These are phyloP conservation scores for Andrena fulva DNA, from an alignment of 2,888 invertebrate genomes.

Conservation along the genomic window DNA sequence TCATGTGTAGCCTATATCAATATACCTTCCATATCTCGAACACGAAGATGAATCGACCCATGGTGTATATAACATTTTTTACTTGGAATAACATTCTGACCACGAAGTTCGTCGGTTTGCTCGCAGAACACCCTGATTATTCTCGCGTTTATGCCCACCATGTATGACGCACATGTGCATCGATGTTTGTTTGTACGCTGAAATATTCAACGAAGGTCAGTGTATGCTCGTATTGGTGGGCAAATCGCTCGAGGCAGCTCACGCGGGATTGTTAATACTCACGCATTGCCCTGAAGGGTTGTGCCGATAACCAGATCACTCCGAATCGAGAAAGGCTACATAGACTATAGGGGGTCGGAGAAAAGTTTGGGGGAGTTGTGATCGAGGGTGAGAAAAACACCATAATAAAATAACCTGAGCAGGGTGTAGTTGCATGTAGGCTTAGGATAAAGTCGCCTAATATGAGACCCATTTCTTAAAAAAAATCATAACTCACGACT, in stretches of 20 bases:
- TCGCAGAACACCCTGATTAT: too few species aligned
- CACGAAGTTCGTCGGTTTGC: too few species aligned
- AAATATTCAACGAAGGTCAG: conserved; percentile 39
- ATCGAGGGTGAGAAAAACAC: too few species aligned
- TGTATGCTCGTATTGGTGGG: conserved; percentile 2
- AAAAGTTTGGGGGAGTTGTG: background rate
- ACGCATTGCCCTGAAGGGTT: conserved; percentile 19
- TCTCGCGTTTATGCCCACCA: background rate
- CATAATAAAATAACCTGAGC: too few species aligned
- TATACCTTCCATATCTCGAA: background rate
- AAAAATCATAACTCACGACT: too few species aligned
- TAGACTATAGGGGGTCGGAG: background rate
- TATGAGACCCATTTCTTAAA: too few species aligned
- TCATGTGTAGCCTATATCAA: background rate
- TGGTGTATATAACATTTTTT: too few species aligned
- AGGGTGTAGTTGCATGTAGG: too few species aligned
- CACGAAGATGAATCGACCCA: background rate
- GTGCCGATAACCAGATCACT: background rate
- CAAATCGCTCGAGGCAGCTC: conserved; percentile 35
- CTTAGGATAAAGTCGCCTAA: too few species aligned
- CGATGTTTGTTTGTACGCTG: conserved; percentile 43
- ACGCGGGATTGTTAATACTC: conserved; percentile 48
- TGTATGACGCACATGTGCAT: conserved; percentile 19
- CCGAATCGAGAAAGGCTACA: background rate
- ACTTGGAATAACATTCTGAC: too few species aligned